Evolutionary conservation across 2,797 vertebrate genomes (phyloP).

Genomic region (Falco peregrinus): DNA sequence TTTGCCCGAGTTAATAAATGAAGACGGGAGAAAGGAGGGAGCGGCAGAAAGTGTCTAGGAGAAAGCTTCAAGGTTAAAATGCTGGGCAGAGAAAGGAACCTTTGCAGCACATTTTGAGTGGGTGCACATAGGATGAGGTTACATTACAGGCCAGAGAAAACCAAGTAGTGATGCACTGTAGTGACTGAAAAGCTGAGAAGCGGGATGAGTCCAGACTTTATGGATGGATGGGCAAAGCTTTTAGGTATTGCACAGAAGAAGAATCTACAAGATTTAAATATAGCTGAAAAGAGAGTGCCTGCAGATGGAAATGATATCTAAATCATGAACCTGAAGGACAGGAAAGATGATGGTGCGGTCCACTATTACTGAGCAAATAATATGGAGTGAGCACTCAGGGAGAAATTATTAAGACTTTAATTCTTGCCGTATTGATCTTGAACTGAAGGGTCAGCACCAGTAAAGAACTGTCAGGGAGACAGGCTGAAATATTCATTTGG

Average conservation of each 20-base stretch:
- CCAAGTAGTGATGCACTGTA: background rate
- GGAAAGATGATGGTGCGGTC: background rate
- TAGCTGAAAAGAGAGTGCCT: background rate
- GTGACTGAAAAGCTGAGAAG: background rate
- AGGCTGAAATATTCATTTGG: conserved; percentile 29
- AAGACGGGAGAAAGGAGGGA: background rate
- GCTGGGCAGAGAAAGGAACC: background rate
- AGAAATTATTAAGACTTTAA: conserved; percentile 58
- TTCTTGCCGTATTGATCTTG: conserved; percentile 45
- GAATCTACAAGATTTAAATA: background rate
- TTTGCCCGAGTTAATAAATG: background rate
- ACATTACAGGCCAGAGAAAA: background rate
- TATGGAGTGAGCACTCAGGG: background rate
- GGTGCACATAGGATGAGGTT: background rate
- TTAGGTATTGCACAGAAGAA: background rate
- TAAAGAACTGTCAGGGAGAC: conserved; percentile 21
- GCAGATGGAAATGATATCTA: background rate
- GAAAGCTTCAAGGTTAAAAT: background rate
- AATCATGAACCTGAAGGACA: conserved; percentile 17
- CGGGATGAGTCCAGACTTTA: background rate
- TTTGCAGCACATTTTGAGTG: background rate
- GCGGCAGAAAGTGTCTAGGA: background rate
- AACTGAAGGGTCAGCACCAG: conserved; percentile 19
- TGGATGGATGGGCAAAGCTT: background rate
- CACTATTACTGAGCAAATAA: background rate